phyloP scores from a whole-genome alignment of 2,797 vertebrate species.

The Mionectes olivaceus region DNA sequence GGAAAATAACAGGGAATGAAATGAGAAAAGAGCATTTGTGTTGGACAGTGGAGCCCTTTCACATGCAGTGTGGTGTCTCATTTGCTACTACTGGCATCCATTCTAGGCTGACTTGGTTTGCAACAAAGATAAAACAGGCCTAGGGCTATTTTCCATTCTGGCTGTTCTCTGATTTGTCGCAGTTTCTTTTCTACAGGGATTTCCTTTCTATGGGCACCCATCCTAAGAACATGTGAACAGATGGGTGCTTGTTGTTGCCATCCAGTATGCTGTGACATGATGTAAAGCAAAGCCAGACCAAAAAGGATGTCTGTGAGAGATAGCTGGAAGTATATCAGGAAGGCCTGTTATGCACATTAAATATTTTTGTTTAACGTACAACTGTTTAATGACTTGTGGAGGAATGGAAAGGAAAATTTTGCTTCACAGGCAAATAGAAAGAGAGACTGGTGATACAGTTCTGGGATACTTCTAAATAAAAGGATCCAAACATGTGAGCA shows the following conservation, averaged over 20 bases:
- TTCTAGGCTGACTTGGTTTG: background rate
- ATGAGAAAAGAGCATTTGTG: background rate
- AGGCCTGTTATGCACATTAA: background rate
- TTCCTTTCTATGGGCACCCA: background rate
- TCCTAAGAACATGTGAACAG: background rate
- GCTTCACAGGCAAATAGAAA: background rate
- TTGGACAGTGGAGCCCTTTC: background rate
- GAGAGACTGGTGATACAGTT: background rate
- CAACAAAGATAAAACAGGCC: background rate
- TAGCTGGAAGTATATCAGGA: background rate
- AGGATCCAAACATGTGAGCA: background rate
- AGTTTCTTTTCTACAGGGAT: background rate
- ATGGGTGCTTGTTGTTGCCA: background rate
- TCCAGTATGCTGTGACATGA: background rate
- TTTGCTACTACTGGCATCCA: background rate
- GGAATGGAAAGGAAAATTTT: background rate
- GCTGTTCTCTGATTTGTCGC: background rate
- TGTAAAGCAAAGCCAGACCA: background rate
- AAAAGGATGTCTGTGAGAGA: constrained; percentile 16
- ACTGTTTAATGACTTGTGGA: background rate
- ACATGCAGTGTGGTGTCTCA: background rate
- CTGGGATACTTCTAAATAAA: background rate
- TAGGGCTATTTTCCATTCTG: background rate
- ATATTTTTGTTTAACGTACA: background rate
- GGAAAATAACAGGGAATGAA: background rate